Percentiles rank a stretch among this genome's conserved stretches.
Conservation (phyloP, 2,797 vertebrate species). For the Zenarchopterus dispar region DNA sequence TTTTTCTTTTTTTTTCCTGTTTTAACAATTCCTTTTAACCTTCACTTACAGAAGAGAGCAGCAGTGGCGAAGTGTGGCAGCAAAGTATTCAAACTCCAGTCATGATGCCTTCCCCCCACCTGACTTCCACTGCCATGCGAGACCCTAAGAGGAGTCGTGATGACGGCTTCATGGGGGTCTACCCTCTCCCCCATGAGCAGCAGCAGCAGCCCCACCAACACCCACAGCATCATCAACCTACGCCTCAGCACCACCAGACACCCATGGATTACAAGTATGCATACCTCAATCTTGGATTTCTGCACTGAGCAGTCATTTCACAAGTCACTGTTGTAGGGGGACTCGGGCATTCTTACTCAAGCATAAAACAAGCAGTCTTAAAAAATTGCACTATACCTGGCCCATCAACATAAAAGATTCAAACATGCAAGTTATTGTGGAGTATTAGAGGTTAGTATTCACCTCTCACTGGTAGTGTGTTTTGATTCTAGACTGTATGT, state of each 20-base stretch:
- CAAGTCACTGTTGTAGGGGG: not conserved
- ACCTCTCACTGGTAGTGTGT: not conserved
- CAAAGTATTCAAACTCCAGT: conserved; percentile 95
- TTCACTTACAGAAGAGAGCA: conserved; percentile 87
- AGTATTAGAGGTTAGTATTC: not conserved
- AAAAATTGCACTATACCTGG: too few relatives aligned
- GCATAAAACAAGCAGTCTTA: not conserved
- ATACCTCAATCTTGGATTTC: not conserved
- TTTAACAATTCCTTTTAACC: not conserved
- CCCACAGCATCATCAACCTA: conserved; percentile 81
- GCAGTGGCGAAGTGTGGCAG: conserved; percentile 96
- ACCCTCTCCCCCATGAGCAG: conserved; percentile 93
- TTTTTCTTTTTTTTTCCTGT: not conserved
- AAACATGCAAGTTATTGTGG: too few relatives aligned
- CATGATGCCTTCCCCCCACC: conserved; percentile 97
- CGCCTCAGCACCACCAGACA: conserved; percentile 88
- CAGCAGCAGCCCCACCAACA: conserved; percentile 80
- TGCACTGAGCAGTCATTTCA: not conserved
- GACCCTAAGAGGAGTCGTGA: conserved; percentile 95
- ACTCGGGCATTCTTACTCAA: not conserved
- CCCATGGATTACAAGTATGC: conserved; percentile 98
- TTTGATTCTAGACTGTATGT: not conserved
- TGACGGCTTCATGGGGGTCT: conserved; percentile 96
- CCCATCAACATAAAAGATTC: too few relatives aligned
- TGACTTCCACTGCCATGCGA: conserved; percentile 97